Evolutionary conservation across 2,888 invertebrate genomes (phyloP).

Genomic region (Melolontha melolontha): DNA sequence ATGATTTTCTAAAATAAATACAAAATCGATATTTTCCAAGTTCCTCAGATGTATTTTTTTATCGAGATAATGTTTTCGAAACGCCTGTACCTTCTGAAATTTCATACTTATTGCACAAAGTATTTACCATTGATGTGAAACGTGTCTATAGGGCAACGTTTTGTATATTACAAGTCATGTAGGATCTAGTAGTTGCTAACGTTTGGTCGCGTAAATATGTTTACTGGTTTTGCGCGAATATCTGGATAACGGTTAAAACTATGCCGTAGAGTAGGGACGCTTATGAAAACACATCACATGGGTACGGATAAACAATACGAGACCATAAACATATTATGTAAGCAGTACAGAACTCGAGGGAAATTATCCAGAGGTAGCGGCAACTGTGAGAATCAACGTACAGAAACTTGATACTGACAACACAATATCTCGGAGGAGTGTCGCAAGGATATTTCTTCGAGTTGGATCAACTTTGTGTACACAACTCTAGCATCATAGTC

Average conservation of each 20-base stretch:
- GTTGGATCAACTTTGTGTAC: conserved; percentile 52
- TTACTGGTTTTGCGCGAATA: conserved; percentile 3
- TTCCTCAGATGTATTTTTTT: too few relatives aligned
- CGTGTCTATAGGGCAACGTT: too few relatives aligned
- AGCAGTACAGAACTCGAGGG: conserved; percentile 64
- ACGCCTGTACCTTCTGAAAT: too few relatives aligned
- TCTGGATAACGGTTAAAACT: conserved; percentile 12
- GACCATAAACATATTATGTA: conserved; percentile 65
- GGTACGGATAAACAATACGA: conserved; percentile 38
- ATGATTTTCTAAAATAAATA: too few relatives aligned
- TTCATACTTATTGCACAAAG: too few relatives aligned
- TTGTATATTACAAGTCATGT: too few relatives aligned
- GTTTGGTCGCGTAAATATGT: neutral
- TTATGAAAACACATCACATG: conserved; percentile 36
- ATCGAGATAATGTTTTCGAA: too few relatives aligned
- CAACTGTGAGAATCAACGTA: conserved; percentile 17
- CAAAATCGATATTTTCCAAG: too few relatives aligned
- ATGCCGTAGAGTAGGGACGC: neutral
- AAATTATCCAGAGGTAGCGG: conserved; percentile 61
- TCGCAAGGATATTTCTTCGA: conserved; percentile 56
- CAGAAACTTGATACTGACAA: conserved; percentile 25
- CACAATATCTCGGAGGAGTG: conserved; percentile 56
- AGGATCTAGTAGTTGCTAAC: too few relatives aligned
- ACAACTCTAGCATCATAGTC: conserved; percentile 46
- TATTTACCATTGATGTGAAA: too few relatives aligned